These are phyloP conservation scores for Cheilosia pagana DNA, from an alignment of 2,888 invertebrate species.

Conservation along the genomic window DNA sequence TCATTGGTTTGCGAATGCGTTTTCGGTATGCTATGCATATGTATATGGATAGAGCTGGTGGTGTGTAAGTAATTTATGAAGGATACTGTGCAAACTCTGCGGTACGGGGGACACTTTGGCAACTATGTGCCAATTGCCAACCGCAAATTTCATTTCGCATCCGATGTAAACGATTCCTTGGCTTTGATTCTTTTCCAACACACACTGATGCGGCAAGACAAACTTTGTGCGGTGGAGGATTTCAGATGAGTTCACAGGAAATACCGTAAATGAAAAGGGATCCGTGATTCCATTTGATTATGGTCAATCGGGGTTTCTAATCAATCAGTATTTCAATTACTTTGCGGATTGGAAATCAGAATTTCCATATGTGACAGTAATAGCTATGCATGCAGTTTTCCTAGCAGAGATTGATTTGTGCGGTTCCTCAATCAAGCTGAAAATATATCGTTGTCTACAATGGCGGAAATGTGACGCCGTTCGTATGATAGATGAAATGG, in stretches of 20 bases:
- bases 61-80: constrained; percentile 59
- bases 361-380: too few species aligned
- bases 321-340: constrained; percentile 41
- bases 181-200: constrained; percentile 18
- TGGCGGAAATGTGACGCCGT: too few species aligned
- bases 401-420: too few species aligned
- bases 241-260: constrained; percentile 14
- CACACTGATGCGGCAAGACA: too few species aligned
- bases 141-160: constrained; percentile 62
- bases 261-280: constrained; percentile 18
- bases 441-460: too few species aligned
- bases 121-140: constrained; percentile 64
- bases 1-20: constrained; percentile 55
- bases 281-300: constrained; percentile 37
- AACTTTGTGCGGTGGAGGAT: constrained; percentile 19
- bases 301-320: constrained; percentile 44
- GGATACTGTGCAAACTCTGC: constrained; percentile 50
- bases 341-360: neutral
- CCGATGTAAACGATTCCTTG: constrained; percentile 33
- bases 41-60: constrained; percentile 12
- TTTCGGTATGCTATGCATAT: neutral
- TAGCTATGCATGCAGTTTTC: too few species aligned
- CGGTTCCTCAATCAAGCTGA: too few species aligned
- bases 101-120: constrained; percentile 49
- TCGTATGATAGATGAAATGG: too few species aligned